Conservation (phyloP, 2,888 invertebrate species). For the Oscheius sp. region DNA sequence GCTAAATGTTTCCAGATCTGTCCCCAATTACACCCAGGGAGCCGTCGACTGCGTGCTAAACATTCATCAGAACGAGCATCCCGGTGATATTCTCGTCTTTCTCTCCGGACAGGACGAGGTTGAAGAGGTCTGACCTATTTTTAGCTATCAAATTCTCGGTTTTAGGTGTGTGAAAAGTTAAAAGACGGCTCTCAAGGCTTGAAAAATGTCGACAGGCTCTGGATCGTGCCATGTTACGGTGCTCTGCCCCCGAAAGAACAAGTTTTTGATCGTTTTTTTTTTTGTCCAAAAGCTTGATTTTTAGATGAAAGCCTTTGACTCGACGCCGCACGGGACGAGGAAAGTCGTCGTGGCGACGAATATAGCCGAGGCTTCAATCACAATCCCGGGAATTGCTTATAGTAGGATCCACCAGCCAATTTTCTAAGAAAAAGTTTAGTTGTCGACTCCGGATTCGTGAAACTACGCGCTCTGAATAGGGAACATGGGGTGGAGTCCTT, state of each 20-base stretch:
- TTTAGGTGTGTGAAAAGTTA: conserved; percentile 62
- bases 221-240: conserved; percentile 90
- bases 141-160: not conserved
- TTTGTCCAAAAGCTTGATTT: not conserved
- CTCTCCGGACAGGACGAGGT: conserved; percentile 75
- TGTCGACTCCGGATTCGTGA: conserved; percentile 94
- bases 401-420: conserved; percentile 77
- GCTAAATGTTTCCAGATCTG: conserved; percentile 52
- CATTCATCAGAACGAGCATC: conserved; percentile 82
- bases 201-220: conserved; percentile 65
- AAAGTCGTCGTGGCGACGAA: conserved; percentile 95
- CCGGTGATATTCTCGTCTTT: conserved; percentile 87
- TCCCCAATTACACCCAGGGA: conserved; percentile 67
- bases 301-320: conserved; percentile 72
- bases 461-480: conserved; percentile 88
- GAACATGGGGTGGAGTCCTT: conserved; percentile 80
- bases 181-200: conserved; percentile 57
- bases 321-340: conserved; percentile 77
- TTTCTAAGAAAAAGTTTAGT: conserved; percentile 78
- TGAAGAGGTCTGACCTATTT: conserved; percentile 51
- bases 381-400: conserved; percentile 90
- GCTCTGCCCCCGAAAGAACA: conserved; percentile 81
- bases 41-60: conserved; percentile 88
- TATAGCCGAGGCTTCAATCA: conserved; percentile 95
- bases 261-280: conserved; percentile 13